A percentile compares a stretch with the other conserved stretches of the same genome.
Evolutionary conservation across 2,113 vertebrate species (phyloP).

Genomic region (Tragelaphus scriptus): DNA sequence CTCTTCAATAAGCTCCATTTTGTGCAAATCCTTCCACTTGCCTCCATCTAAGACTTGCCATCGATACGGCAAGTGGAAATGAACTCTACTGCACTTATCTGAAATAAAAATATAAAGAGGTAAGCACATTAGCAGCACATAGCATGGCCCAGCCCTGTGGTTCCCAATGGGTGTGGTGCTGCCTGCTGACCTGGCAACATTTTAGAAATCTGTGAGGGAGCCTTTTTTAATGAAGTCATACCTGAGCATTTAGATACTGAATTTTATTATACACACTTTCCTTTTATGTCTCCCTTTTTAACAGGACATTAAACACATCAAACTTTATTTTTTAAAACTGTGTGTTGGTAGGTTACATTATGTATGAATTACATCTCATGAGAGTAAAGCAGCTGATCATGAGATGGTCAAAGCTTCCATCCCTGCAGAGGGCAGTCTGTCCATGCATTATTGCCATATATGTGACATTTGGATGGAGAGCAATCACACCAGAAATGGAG

Average conservation of each 20-base stretch:
- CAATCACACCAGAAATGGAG: not conserved
- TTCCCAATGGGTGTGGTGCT: not conserved
- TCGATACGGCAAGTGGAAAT: slow-evolving; percentile 91
- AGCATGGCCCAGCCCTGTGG: not conserved
- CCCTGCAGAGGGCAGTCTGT: not conserved
- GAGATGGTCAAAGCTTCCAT: not conserved
- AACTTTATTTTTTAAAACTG: not conserved
- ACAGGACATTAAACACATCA: not conserved
- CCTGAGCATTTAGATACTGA: not conserved
- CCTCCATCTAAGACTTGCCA: slow-evolving; percentile 86
- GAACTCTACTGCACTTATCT: slow-evolving; percentile 89
- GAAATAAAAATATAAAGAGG: slow-evolving; percentile 19
- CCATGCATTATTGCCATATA: not conserved
- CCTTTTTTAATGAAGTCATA: not conserved
- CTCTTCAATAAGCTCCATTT: slow-evolving; percentile 89
- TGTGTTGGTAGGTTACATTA: not conserved
- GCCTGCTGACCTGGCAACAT: not conserved
- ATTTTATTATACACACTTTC: not conserved
- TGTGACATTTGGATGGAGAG: not conserved
- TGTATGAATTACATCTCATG: not conserved
- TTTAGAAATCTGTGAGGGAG: not conserved
- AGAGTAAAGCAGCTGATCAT: not conserved
- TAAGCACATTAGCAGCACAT: not conserved
- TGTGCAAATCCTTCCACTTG: slow-evolving; percentile 86
- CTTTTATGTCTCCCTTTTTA: not conserved